These are phyloP conservation scores for Therioaphis trifolii DNA, from an alignment of 2,888 invertebrate genomes.

Conservation along the genomic window DNA sequence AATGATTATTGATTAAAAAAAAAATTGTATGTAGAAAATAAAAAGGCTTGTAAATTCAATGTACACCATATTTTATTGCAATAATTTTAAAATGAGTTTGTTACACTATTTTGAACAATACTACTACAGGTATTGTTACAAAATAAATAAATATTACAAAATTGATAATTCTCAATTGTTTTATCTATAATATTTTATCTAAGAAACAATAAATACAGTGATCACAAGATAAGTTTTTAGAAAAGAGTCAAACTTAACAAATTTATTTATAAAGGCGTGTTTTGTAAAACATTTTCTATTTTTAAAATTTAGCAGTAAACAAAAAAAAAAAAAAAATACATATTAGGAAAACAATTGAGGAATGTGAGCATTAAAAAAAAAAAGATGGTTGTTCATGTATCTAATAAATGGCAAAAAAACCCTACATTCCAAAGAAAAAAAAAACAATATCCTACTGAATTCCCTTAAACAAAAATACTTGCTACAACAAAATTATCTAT, in stretches of 20 bases:
- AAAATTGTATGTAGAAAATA: not conserved
- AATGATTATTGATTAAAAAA: not conserved
- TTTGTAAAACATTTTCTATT: conserved; percentile 49
- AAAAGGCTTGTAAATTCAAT: conserved; percentile 23
- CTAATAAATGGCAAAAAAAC: conserved; percentile 47
- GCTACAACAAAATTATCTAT: conserved; percentile 61
- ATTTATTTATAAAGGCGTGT: conserved; percentile 53
- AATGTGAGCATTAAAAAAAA: conserved; percentile 58
- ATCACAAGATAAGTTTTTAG: conserved; percentile 54
- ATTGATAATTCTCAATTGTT: conserved; percentile 40
- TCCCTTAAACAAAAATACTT: conserved; percentile 47
- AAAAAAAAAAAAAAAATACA: conserved; percentile 32
- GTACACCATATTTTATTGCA: conserved; percentile 58
- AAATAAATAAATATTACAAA: conserved; percentile 54
- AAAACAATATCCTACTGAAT: conserved; percentile 47
- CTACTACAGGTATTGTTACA: conserved; percentile 33
- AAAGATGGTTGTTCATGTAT: conserved; percentile 41
- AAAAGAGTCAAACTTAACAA: conserved; percentile 60
- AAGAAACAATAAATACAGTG: conserved; percentile 58
- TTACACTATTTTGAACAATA: conserved; percentile 52
- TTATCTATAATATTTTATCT: conserved; percentile 52
- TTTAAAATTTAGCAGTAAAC: conserved; percentile 49
- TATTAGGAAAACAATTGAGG: conserved; percentile 55
- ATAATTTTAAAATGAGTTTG: conserved; percentile 39
- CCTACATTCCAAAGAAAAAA: conserved; percentile 40